Conservation (phyloP, 2,797 vertebrate genomes). For the Hemitrygon akajei region DNA sequence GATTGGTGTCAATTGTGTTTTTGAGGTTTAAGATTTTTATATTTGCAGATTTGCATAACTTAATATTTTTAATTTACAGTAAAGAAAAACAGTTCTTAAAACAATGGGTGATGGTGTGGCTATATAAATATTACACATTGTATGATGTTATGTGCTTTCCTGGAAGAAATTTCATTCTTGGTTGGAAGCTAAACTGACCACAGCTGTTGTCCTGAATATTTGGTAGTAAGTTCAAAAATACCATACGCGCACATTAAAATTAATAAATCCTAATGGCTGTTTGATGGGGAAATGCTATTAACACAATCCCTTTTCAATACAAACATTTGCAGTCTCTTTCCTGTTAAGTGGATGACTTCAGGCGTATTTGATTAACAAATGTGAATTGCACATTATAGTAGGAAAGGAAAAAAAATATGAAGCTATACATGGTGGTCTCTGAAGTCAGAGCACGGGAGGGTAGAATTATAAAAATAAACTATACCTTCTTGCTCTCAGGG, state of each 20-base stretch:
- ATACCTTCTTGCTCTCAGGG: conserved; percentile 82
- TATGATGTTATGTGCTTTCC: background rate
- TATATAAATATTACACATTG: background rate
- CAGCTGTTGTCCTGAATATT: background rate
- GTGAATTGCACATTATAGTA: conserved; percentile 57
- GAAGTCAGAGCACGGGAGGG: conserved; percentile 63
- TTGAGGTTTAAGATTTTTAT: background rate
- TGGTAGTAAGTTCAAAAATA: background rate
- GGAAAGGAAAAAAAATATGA: conserved; percentile 37
- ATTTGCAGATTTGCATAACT: background rate
- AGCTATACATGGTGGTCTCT: conserved; percentile 80
- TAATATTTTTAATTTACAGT: background rate
- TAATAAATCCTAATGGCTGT: conserved; percentile 33
- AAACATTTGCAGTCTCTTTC: conserved; percentile 68
- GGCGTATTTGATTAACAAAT: conserved; percentile 58
- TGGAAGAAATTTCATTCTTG: conserved; percentile 8
- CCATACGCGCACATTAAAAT: background rate
- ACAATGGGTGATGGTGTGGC: background rate
- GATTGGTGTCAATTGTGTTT: too few species aligned
- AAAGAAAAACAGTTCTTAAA: background rate
- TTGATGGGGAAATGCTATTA: conserved; percentile 33
- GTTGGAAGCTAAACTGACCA: background rate
- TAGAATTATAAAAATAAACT: conserved; percentile 90
- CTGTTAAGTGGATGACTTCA: conserved; percentile 62
- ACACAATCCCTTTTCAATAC: conserved; percentile 50